Percentiles rank a stretch among this genome's conserved stretches.
phyloP scores from a whole-genome alignment of 2,113 vertebrate genomes.

The Pomatorhinus ruficollis region DNA sequence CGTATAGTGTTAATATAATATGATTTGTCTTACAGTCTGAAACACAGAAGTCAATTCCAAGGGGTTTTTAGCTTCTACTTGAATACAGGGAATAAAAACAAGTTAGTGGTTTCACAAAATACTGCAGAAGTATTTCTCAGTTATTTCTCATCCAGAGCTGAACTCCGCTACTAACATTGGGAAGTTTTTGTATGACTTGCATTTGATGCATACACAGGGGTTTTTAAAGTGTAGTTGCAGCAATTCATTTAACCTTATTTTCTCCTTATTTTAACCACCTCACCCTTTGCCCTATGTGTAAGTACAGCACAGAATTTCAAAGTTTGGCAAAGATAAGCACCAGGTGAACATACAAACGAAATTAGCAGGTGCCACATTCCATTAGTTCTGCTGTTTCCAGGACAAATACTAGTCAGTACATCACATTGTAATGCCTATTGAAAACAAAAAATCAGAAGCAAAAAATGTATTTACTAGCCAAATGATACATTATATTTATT shows the following conservation, averaged over 20 bases:
- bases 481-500: conserved; percentile 3
- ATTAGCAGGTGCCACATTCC: conserved; percentile 1
- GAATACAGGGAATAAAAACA: neutral
- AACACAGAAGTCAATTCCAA: conserved; percentile 30
- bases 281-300: neutral
- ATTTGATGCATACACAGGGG: neutral
- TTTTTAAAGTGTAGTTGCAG: conserved; percentile 27
- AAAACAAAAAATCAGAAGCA: neutral
- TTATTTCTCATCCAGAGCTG: conserved; percentile 45
- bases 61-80: neutral
- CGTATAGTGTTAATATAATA: conserved; percentile 64
- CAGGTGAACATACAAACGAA: neutral
- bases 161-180: neutral
- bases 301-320: conserved; percentile 1
- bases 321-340: conserved; percentile 35
- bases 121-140: conserved; percentile 60
- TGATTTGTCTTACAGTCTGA: conserved; percentile 63
- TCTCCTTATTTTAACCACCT: neutral
- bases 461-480: neutral
- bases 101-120: conserved; percentile 48
- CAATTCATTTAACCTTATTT: neutral
- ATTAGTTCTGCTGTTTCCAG: neutral
- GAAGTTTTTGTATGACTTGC: neutral
- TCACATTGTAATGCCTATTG: neutral
- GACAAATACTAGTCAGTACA: neutral